phyloP scores from a whole-genome alignment of 2,888 invertebrate species.

The Epirrhoe alternata region DNA sequence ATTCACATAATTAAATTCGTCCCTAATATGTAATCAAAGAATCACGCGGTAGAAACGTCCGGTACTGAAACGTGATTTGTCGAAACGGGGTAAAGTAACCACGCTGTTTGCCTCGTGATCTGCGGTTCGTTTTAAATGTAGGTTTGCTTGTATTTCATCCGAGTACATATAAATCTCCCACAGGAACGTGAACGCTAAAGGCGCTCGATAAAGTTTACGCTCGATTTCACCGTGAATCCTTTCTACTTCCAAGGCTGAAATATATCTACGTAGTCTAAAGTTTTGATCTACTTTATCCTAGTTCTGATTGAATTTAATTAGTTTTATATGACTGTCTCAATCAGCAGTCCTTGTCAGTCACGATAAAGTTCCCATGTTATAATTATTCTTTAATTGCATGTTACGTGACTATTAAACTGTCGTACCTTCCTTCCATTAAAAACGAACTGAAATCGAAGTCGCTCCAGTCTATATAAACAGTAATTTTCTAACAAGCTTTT shows the following conservation, averaged over 20 bases:
- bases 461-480: constrained; percentile 46
- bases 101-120: constrained; percentile 59
- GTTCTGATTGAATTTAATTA: constrained; percentile 8
- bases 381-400: constrained; percentile 31
- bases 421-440: constrained; percentile 29
- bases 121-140: constrained; percentile 50
- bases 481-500: constrained; percentile 50
- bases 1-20: constrained; percentile 41
- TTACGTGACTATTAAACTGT: constrained; percentile 35
- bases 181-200: constrained; percentile 42
- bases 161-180: constrained; percentile 40
- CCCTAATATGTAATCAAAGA: constrained; percentile 53
- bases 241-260: constrained; percentile 35
- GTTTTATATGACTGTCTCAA: constrained; percentile 12
- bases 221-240: constrained; percentile 38
- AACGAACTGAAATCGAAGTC: constrained; percentile 31
- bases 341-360: constrained; percentile 25
- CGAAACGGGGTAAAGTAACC: constrained; percentile 57
- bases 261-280: constrained; percentile 14
- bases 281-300: constrained; percentile 14
- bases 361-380: constrained; percentile 24
- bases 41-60: constrained; percentile 52
- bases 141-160: constrained; percentile 41
- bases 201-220: constrained; percentile 38
- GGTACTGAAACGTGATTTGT: constrained; percentile 56